Base-by-base conservation (phyloP, 1,140 invertebrate species). In the Thrips palmi region DNA sequence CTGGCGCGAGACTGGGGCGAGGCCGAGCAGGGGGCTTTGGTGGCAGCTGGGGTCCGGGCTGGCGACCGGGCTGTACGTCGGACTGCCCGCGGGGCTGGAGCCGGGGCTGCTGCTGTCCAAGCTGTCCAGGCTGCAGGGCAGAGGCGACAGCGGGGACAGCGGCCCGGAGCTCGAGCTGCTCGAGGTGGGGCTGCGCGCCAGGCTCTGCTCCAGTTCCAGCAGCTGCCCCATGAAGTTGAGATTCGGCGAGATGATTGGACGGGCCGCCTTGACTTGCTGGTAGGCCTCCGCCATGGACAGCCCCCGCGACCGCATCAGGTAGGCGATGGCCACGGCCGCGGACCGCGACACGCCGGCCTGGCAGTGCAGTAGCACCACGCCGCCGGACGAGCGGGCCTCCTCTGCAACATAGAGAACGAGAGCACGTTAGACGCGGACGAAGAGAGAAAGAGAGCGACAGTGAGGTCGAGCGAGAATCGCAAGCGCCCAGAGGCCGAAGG, bases 161-260 rank as follows among this genome's bases (percentile, higher is more conserved):
- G 4, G 41, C 42, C 4, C 45, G 45, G 1, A 39, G 43, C 17
- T 58, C 64, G 38, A 57, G 20, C 24, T 36, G 39, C 1, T 25
- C 14, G 11, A 37, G 39, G 32, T 19, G 33, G 29, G 15, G 27
- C 14, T 15, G 31, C 33, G 29, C 29, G 45, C 40, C 40, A 81
- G 54, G 37, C 62, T 68, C 48, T 83, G 71, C 52, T 92, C 86
- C 48, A 87, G 70, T 51, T 94, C 85, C 24, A 86, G 60, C 46
- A 97, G 64, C 58, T 96, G 91, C 7, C 80, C 86, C 76, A 97
- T 89, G 60, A 97, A 97, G 54, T 96, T 96, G 31, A 97, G 71
- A 60, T 97, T 93, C 1, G 89, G 89, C 32, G 87, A 91, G 47
- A 97, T 93, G 54, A 94, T 93, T 20, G 76, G 71, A 33, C 91